Evolutionary conservation across 2,797 vertebrate species (phyloP).

Genomic region (Antennarius maculatus): DNA sequence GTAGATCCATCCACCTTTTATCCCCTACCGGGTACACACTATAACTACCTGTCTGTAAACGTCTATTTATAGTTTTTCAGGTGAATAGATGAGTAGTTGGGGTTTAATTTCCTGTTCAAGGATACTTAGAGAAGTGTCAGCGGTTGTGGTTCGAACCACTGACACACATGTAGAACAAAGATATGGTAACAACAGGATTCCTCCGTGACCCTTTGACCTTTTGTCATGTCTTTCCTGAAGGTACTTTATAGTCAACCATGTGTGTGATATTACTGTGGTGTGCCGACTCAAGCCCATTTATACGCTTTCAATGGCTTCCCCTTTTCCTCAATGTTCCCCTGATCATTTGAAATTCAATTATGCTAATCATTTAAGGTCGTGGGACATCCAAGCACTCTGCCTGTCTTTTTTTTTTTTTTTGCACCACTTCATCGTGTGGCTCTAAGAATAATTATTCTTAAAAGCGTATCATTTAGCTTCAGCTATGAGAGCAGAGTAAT

Average conservation of each 20-base stretch:
- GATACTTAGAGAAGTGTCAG: too few relatives aligned
- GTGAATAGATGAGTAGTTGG: too few relatives aligned
- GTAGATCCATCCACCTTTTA: too few relatives aligned
- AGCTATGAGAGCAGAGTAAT: slow-evolving; percentile 53
- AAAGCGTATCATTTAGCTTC: slow-evolving; percentile 71
- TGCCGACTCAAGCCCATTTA: slow-evolving; percentile 53
- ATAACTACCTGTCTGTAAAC: too few relatives aligned
- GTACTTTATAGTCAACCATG: slow-evolving; percentile 35
- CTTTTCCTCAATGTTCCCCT: slow-evolving; percentile 61
- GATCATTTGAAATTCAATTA: slow-evolving; percentile 83
- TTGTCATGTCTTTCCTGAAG: slow-evolving; percentile 28
- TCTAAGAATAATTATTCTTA: slow-evolving; percentile 77
- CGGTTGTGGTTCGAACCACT: too few relatives aligned
- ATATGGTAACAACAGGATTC: neutral
- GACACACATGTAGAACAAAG: neutral
- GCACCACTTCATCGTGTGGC: slow-evolving; percentile 52
- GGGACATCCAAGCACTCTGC: slow-evolving; percentile 56
- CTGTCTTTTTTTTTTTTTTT: slow-evolving; percentile 30
- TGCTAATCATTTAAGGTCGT: slow-evolving; percentile 73
- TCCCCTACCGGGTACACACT: too few relatives aligned
- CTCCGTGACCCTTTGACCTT: slow-evolving; percentile 32
- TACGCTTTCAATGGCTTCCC: slow-evolving; percentile 59
- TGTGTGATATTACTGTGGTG: slow-evolving; percentile 60
- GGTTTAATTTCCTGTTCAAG: too few relatives aligned
- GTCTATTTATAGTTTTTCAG: too few relatives aligned